These are phyloP conservation scores for Apogon hyalosoma DNA, from an alignment of 2,797 vertebrate species.

Conservation along the genomic window DNA sequence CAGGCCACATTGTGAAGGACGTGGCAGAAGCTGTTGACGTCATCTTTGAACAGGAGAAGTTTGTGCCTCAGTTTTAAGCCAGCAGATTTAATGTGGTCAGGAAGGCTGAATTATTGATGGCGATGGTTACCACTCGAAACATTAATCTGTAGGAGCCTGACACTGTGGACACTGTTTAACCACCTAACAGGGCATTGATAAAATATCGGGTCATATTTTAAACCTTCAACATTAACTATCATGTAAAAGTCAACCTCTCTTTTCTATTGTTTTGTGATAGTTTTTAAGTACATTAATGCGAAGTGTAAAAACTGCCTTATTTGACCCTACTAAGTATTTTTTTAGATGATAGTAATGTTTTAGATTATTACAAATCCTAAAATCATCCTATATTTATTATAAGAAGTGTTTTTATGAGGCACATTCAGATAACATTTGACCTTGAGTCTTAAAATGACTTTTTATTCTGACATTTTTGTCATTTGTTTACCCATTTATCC, in stretches of 20 bases:
- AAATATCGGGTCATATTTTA: slow-evolving; percentile 34
- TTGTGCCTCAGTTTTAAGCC: slow-evolving; percentile 67
- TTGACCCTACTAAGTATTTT: slow-evolving; percentile 68
- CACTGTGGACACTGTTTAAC: slow-evolving; percentile 72
- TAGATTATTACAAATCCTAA: slow-evolving; percentile 55
- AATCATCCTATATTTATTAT: slow-evolving; percentile 71
- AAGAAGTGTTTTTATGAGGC: slow-evolving; percentile 62
- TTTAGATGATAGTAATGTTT: slow-evolving; percentile 59
- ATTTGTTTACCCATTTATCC: slow-evolving; percentile 61
- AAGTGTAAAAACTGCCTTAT: slow-evolving; percentile 73
- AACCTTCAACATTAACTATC: slow-evolving; percentile 24
- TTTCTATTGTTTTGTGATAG: slow-evolving; percentile 60
- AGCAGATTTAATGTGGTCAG: neutral
- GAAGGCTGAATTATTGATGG: neutral
- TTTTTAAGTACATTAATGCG: slow-evolving; percentile 41
- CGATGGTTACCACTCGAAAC: slow-evolving; percentile 25
- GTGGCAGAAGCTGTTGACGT: slow-evolving; percentile 90
- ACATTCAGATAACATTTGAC: slow-evolving; percentile 36
- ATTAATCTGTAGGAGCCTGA: slow-evolving; percentile 37
- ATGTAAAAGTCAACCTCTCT: slow-evolving; percentile 39
- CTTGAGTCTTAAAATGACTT: slow-evolving; percentile 38
- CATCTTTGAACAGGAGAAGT: slow-evolving; percentile 90
- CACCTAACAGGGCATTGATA: slow-evolving; percentile 44
- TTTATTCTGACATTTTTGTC: slow-evolving; percentile 49
- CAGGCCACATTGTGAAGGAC: slow-evolving; percentile 86